phyloP scores from a whole-genome alignment of 2,888 invertebrate species.

The Drepana falcataria region DNA sequence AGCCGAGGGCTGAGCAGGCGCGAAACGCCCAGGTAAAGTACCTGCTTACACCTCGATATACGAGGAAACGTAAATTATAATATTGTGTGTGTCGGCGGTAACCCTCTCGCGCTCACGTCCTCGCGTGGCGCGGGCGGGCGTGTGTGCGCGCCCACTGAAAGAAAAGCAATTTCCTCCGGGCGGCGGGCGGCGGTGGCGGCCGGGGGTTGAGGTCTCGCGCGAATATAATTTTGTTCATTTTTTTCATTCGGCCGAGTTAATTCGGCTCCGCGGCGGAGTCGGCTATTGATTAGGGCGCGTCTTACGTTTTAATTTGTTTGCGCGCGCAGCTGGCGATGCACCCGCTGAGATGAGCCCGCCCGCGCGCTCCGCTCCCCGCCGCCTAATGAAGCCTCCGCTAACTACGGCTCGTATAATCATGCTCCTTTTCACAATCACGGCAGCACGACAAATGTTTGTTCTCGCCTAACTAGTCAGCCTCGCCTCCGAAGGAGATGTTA shows the following conservation, averaged over 20 bases:
- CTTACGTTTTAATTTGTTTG: constrained; percentile 79
- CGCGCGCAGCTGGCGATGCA: constrained; percentile 75
- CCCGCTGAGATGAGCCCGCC: constrained; percentile 62
- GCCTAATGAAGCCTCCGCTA: constrained; percentile 70
- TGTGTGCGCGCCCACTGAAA: constrained; percentile 76
- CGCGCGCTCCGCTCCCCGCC: constrained; percentile 24
- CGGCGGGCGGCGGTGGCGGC: constrained; percentile 31
- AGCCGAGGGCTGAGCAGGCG: constrained; percentile 72
- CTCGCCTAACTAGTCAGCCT: constrained; percentile 27
- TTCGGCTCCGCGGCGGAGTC: constrained; percentile 75
- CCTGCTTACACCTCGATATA: constrained; percentile 77
- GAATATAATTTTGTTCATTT: constrained; percentile 80
- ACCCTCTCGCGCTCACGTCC: constrained; percentile 67
- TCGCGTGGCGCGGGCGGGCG: constrained; percentile 46
- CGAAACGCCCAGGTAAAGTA: constrained; percentile 75
- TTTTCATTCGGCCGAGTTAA: constrained; percentile 78
- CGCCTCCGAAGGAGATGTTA: constrained; percentile 23
- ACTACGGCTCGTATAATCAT: constrained; percentile 61
- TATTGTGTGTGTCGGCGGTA: constrained; percentile 74
- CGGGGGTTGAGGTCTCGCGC: constrained; percentile 70
- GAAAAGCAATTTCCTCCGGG: constrained; percentile 78
- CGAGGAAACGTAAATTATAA: constrained; percentile 78
- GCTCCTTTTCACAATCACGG: constrained; percentile 64
- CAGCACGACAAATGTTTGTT: constrained; percentile 48
- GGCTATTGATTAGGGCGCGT: constrained; percentile 79